Evolutionary conservation across 2,888 invertebrate genomes (phyloP).

Genomic region (Agrochola litura): DNA sequence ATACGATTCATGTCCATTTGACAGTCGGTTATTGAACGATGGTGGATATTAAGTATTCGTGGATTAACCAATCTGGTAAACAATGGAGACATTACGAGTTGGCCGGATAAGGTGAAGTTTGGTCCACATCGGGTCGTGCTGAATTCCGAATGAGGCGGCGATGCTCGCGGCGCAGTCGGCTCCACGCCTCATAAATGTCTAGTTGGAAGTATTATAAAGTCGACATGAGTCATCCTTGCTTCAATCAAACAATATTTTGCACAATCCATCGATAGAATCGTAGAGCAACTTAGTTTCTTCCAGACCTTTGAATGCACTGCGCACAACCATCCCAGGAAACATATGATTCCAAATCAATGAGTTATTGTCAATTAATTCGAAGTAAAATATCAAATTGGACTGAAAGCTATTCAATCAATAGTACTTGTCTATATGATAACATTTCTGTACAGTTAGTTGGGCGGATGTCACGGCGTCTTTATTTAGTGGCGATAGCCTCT

Average conservation of each 20-base stretch:
- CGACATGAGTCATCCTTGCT: constrained; percentile 80
- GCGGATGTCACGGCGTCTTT: constrained; percentile 88
- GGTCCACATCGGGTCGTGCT: constrained; percentile 81
- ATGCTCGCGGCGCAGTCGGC: constrained; percentile 67
- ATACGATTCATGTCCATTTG: constrained; percentile 31
- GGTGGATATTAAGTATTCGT: constrained; percentile 71
- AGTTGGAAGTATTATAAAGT: constrained; percentile 73
- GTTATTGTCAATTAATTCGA: constrained; percentile 44
- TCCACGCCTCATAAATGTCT: constrained; percentile 75
- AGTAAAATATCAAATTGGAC: constrained; percentile 45
- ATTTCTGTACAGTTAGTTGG: constrained; percentile 79
- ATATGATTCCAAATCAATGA: constrained; percentile 27
- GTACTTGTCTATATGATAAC: constrained; percentile 70
- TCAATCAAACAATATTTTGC: constrained; percentile 74
- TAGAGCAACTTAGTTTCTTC: constrained; percentile 35
- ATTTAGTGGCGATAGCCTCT: constrained; percentile 85
- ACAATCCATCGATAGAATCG: constrained; percentile 65
- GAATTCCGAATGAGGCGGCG: constrained; percentile 86
- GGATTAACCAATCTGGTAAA: constrained; percentile 82
- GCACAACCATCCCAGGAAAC: constrained; percentile 25
- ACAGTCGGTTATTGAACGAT: constrained; percentile 58
- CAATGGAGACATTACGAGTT: constrained; percentile 88
- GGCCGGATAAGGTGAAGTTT: constrained; percentile 86
- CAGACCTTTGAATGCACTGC: constrained; percentile 39
- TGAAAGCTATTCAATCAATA: constrained; percentile 46